phyloP scores from a whole-genome alignment of 2,797 vertebrate species.

The Pipistrellus pipistrellus region DNA sequence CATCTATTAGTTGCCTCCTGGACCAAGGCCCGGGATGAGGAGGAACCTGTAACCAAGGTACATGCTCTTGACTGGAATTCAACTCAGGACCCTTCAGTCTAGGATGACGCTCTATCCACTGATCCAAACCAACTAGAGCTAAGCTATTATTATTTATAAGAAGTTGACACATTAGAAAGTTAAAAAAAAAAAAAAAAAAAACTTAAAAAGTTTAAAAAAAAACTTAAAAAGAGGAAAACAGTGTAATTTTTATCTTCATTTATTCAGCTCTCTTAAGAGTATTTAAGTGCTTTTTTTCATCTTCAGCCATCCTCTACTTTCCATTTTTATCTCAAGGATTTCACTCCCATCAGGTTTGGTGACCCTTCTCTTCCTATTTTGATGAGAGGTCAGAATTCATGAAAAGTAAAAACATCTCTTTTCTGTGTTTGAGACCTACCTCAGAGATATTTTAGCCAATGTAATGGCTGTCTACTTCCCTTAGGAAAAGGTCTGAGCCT shows the following conservation, averaged over 20 bases:
- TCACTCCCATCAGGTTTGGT: neutral
- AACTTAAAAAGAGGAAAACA: neutral
- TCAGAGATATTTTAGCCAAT: conserved; percentile 44
- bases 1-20: too few relatives aligned
- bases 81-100: too few relatives aligned
- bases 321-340: conserved; percentile 1
- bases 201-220: neutral
- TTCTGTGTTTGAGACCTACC: neutral
- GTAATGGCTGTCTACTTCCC: neutral
- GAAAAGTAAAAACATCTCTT: conserved; percentile 49
- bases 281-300: conserved; percentile 23
- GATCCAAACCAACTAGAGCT: neutral
- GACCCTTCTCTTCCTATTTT: neutral
- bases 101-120: too few relatives aligned
- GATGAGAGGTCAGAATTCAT: conserved; percentile 39
- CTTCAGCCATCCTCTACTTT: neutral
- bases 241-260: conserved; percentile 19
- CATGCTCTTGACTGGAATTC: too few relatives aligned
- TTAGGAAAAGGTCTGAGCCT: conserved; percentile 12
- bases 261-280: neutral
- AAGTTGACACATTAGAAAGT: conserved; percentile 27
- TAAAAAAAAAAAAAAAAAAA: conserved; percentile 41
- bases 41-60: too few relatives aligned
- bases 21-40: too few relatives aligned
- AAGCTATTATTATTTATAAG: conserved; percentile 44